Evolutionary conservation across 2,797 vertebrate genomes (phyloP), one percentile per base, ranked within the genome.

Genomic region (Chanos chanos): DNA sequence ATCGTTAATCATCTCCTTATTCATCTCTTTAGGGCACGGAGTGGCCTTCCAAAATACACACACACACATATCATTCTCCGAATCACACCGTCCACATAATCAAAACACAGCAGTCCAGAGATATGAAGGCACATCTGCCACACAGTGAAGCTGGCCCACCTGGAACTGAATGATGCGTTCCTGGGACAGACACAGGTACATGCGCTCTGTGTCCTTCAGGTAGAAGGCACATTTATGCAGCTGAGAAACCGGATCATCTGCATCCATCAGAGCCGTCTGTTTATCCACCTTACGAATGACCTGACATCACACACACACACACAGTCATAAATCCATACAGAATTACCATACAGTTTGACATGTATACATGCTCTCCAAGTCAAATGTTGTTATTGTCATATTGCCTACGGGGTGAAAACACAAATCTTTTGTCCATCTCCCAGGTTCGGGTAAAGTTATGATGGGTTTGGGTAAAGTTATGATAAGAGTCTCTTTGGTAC

Each of bases 81-180:
- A n/a, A n/a, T n/a, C n/a, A n/a, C n/a, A n/a, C n/a, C n/a, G n/a
- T n/a, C n/a, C n/a, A n/a, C n/a, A n/a, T n/a, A n/a, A n/a, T n/a
- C n/a, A n/a, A n/a, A n/a, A n/a, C n/a, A n/a, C n/a, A n/a, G n/a
- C n/a, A n/a, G n/a, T n/a, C n/a, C n/a, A n/a, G n/a, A n/a, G n/a
- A n/a, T n/a, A n/a, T n/a, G n/a, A n/a, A n/a, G n/a, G n/a, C n/a
- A n/a, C n/a, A n/a, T n/a, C n/a, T n/a, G n/a, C n/a, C n/a, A n/a
- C n/a, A n/a, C n/a, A n/a, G n/a, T n/a, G n/a, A n/a, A 52, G n/a
- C 18, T 5, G 43, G 48, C 86, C 83, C 75, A 97, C 96, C 93
- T 98, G 96, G 86, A 98, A 99, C 53, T 99, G 96, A 78, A 99
- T 99, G 82, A 99, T 99, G 87, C 94, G 93, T 78, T 99, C 96